These are phyloP conservation scores for Ditula angustiorana DNA, from an alignment of 2,888 invertebrate species.

Conservation along the genomic window DNA sequence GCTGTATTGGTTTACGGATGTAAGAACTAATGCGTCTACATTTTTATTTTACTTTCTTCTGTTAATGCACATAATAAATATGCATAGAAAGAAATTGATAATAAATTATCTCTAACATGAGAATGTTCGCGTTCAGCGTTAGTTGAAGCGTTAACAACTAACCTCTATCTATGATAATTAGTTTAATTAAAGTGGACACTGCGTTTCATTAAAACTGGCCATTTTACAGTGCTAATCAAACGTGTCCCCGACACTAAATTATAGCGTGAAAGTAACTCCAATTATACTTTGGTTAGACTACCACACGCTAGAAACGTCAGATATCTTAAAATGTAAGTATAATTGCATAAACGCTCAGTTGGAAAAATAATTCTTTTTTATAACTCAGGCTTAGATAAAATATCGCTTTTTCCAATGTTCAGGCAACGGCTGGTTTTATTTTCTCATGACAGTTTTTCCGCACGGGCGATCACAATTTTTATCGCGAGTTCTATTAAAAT, in stretches of 20 bases:
- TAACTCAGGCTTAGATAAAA: slow-evolving; percentile 21
- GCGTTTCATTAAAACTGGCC: neutral
- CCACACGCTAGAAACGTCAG: slow-evolving; percentile 20
- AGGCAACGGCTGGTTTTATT: slow-evolving; percentile 34
- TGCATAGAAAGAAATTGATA: neutral
- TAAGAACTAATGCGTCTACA: slow-evolving; percentile 10
- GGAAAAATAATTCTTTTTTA: slow-evolving; percentile 20
- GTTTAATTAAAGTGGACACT: neutral
- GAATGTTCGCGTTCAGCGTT: neutral
- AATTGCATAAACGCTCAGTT: slow-evolving; percentile 15
- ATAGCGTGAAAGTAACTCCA: slow-evolving; percentile 21
- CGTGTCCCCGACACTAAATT: slow-evolving; percentile 20
- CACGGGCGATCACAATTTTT: slow-evolving; percentile 33
- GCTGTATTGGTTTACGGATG: slow-evolving; percentile 24
- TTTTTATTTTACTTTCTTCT: slow-evolving; percentile 23
- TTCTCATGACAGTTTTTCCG: slow-evolving; percentile 40
- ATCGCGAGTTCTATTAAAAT: slow-evolving; percentile 33
- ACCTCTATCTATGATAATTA: neutral
- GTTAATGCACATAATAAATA: neutral
- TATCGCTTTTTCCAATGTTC: slow-evolving; percentile 34
- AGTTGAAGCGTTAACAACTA: neutral
- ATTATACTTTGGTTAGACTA: slow-evolving; percentile 10
- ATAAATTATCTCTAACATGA: no score
- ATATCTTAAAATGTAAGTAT: slow-evolving; percentile 1
- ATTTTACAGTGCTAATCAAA: slow-evolving; percentile 3